These are phyloP conservation scores for Scaptomyza parva DNA, from an alignment of 2,888 invertebrate genomes.

Conservation along the genomic window DNA sequence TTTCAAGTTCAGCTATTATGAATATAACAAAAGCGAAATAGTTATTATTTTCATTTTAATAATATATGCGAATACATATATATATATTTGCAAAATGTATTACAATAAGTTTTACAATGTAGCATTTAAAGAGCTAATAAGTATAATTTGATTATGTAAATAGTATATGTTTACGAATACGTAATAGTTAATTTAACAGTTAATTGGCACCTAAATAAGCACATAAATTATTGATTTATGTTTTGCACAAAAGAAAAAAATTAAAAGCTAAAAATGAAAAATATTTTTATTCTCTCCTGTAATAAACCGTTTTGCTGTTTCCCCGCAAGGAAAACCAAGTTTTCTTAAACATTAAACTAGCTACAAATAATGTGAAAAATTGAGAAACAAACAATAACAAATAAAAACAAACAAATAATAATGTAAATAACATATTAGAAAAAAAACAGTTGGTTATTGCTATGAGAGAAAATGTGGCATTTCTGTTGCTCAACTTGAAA, in stretches of 20 bases:
- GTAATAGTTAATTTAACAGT: conserved; percentile 35
- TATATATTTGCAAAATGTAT: conserved; percentile 37
- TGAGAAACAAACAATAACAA: conserved; percentile 15
- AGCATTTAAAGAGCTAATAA: conserved; percentile 14
- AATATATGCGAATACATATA: conserved; percentile 28
- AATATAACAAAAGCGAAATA: conserved; percentile 1
- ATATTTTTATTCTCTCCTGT: conserved; percentile 82
- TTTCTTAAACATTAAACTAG: conserved; percentile 35
- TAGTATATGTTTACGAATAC: background rate
- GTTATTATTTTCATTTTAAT: conserved; percentile 31
- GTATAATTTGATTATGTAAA: conserved; percentile 7
- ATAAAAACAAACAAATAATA: conserved; percentile 11
- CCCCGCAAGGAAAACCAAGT: conserved; percentile 66
- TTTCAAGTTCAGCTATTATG: conserved; percentile 58
- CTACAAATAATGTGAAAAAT: conserved; percentile 19
- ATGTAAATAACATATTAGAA: conserved; percentile 6
- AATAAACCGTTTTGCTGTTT: conserved; percentile 69
- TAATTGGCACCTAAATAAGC: conserved; percentile 47
- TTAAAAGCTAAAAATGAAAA: conserved; percentile 82
- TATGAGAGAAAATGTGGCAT: conserved; percentile 46
- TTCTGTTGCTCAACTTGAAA: conserved; percentile 20
- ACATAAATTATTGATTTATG: conserved; percentile 51
- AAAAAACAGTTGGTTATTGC: background rate
- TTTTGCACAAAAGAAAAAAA: conserved; percentile 46
- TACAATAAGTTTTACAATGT: conserved; percentile 44